These are phyloP conservation scores for Drosophila subsilvestris DNA, from an alignment of 2,888 invertebrate species.

Conservation along the genomic window DNA sequence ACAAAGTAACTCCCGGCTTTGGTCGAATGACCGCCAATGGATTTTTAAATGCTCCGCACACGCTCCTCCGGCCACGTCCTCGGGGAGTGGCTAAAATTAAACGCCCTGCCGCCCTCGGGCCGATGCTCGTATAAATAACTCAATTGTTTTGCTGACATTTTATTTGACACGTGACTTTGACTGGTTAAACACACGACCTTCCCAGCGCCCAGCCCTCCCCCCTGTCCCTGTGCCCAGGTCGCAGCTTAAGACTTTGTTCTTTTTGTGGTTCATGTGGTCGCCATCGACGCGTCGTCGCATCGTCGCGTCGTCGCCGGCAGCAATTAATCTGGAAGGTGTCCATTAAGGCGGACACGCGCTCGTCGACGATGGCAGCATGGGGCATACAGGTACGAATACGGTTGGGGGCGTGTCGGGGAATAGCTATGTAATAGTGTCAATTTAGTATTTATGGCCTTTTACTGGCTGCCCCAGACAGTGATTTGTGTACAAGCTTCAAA, in stretches of 20 bases:
- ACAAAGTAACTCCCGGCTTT: slow-evolving; percentile 79
- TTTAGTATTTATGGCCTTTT: slow-evolving; percentile 69
- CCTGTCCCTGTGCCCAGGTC: background rate
- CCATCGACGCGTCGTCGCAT: slow-evolving; percentile 30
- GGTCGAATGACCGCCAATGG: slow-evolving; percentile 77
- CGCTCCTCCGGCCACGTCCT: slow-evolving; percentile 40
- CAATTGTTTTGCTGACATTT: slow-evolving; percentile 84
- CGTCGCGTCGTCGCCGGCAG: slow-evolving; percentile 62
- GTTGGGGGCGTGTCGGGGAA: slow-evolving; percentile 22
- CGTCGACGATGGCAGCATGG: slow-evolving; percentile 50
- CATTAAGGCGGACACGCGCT: slow-evolving; percentile 74
- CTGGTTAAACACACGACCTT: slow-evolving; percentile 72
- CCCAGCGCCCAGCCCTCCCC: slow-evolving; percentile 2
- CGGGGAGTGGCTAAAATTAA: slow-evolving; percentile 62
- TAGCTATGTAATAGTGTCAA: slow-evolving; percentile 74
- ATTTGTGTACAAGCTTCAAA: slow-evolving; percentile 60
- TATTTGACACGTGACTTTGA: slow-evolving; percentile 83
- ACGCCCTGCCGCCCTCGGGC: slow-evolving; percentile 54
- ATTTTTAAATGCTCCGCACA: slow-evolving; percentile 77
- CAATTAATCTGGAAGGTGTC: slow-evolving; percentile 82
- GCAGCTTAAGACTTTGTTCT: slow-evolving; percentile 74
- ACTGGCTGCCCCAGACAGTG: slow-evolving; percentile 48
- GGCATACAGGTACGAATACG: slow-evolving; percentile 10
- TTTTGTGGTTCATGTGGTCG: slow-evolving; percentile 79
- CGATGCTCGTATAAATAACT: slow-evolving; percentile 81